Base-by-base conservation (phyloP, 1,140 invertebrate genomes). In the Cotesia glomerata region DNA sequence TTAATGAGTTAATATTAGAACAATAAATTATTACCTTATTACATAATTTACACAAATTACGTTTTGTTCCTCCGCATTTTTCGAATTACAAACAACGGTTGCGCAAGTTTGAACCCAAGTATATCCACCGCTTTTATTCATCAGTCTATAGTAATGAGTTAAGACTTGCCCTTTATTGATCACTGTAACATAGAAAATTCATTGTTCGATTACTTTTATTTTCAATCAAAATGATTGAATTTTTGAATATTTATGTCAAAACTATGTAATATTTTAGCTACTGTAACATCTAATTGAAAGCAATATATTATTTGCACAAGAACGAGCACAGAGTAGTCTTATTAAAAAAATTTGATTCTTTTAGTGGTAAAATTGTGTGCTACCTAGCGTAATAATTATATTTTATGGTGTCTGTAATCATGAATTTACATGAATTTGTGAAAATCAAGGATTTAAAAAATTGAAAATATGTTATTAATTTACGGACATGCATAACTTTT, bases 21-120 rank as follows among this genome's bases (percentile, higher is more conserved):
- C 2, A 1, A 18, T 18, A 45, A 65, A 32, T 65, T 32, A 14
- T 88, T 89, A 95, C 94, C 94, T 96, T 78, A 97, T 93, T 68
- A 98, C 95, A 85, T 98, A 98, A 88, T 97, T 98, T 72, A 98
- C 95, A 82, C 95, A 97, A 74, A 98, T 97, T 73, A 98, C 96
- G 84, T 96, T 97, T 85, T 98, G 95, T 82, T 98, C 96, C 73
- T 99, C 95, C 3, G 95, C 93, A 79, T 97, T 98, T 88, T 98
- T 98, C 7, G 94, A 93, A 82, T 94, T 98, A 86, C 95, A 98
- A 54, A 99, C 95, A 7, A 98, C 95, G 0, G 97, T 98, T 34
- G 96, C 97, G 85, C 97, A 99, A 0, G 95, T 97, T 87, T 98
- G 97, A 64, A 98, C 88, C 97, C 97, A 98, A 35, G 95, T 96